Evolutionary conservation across 1,140 invertebrate genomes (phyloP).

Genomic region (Pentalonia nigronervosa): DNA sequence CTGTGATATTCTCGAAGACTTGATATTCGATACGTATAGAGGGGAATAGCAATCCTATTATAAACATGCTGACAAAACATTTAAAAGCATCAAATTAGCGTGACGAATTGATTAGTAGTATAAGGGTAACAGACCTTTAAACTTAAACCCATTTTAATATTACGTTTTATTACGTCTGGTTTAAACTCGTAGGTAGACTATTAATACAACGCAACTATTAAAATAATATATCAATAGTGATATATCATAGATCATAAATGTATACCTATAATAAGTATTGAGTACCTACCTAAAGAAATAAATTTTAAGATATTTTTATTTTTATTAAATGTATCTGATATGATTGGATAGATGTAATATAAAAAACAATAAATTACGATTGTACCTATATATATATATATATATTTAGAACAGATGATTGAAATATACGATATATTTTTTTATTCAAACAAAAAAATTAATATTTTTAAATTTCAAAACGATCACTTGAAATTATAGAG

Average conservation of each 20-base stretch:
- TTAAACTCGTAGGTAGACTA: background rate
- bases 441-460: background rate
- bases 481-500: background rate
- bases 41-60: slow-evolving; percentile 34
- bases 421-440: background rate
- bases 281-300: background rate
- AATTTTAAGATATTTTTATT: background rate
- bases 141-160: slow-evolving; percentile 29
- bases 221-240: too few species aligned
- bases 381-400: background rate
- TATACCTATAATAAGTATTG: background rate
- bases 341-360: background rate
- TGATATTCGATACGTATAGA: slow-evolving; percentile 6
- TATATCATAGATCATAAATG: background rate
- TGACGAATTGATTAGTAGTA: slow-evolving; percentile 27
- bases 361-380: background rate
- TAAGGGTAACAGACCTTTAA: slow-evolving; percentile 37
- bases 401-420: background rate
- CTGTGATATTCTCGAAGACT: background rate
- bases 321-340: background rate
- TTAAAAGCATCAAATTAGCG: slow-evolving; percentile 43
- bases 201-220: background rate
- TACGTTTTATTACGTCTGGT: slow-evolving; percentile 13
- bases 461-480: background rate
- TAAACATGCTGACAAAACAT: slow-evolving; percentile 53